Conservation (phyloP, 2,888 invertebrate genomes). For the Baccha elongata region DNA sequence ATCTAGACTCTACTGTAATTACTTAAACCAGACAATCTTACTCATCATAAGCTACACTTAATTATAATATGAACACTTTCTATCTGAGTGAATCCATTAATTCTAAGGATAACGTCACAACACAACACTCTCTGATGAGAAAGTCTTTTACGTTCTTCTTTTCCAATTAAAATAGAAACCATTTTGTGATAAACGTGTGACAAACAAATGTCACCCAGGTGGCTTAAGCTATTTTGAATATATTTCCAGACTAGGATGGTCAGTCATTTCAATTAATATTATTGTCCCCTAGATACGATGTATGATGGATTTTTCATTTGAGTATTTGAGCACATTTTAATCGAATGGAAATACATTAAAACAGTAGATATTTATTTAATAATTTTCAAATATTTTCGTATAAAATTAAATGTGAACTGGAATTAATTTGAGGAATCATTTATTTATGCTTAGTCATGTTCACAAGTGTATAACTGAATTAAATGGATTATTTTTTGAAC, state of each 20-base stretch:
- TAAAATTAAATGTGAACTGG: background rate
- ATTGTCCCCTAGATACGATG: background rate
- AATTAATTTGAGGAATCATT: background rate
- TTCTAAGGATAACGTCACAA: too few species aligned
- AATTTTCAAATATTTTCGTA: background rate
- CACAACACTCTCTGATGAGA: too few species aligned
- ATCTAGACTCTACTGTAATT: too few species aligned
- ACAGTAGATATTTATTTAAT: too few species aligned
- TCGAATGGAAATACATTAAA: background rate
- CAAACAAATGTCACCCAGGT: conserved; percentile 10
- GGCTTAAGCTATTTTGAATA: conserved; percentile 8
- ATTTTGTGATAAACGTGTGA: conserved; percentile 14
- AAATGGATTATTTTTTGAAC: too few species aligned
- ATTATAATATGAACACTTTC: too few species aligned
- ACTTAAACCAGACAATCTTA: too few species aligned
- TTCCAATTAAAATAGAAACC: conserved; percentile 58
- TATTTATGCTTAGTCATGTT: background rate
- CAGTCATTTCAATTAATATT: conserved; percentile 1
- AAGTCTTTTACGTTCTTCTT: background rate
- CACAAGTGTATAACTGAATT: too few species aligned
- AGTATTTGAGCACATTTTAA: background rate
- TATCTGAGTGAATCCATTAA: too few species aligned
- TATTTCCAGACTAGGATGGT: background rate
- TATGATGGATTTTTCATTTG: conserved; percentile 4
- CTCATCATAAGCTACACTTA: too few species aligned